phyloP scores from a whole-genome alignment of 92 coral and sea anemone genomes.

The Montipora capitata region DNA sequence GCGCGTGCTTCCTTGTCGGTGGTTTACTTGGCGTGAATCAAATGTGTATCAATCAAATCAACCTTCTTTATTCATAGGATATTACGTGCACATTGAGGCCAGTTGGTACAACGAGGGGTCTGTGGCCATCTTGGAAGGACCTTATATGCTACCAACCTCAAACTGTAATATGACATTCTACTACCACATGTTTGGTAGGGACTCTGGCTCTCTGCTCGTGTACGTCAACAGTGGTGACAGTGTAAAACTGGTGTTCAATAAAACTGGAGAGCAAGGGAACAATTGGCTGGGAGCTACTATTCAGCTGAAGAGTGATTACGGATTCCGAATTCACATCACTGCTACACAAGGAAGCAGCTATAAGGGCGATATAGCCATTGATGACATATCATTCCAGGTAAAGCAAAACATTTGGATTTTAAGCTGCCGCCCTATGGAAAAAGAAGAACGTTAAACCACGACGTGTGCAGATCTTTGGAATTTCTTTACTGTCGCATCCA shows the following conservation, averaged over 20 bases:
- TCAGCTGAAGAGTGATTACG: constrained; percentile 76
- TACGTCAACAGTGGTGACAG: constrained; percentile 83
- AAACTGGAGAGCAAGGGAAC: constrained; percentile 83
- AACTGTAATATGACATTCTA: constrained; percentile 83
- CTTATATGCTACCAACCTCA: constrained; percentile 86
- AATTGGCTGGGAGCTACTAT: constrained; percentile 71
- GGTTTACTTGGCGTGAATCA: neutral
- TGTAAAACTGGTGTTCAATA: constrained; percentile 59
- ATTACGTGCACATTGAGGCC: constrained; percentile 94
- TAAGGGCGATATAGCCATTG: constrained; percentile 88
- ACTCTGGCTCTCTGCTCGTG: constrained; percentile 88
- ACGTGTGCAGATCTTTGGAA: no score
- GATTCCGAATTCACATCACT: constrained; percentile 89
- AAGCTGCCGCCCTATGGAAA: no score
- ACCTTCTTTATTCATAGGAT: constrained; percentile 34
- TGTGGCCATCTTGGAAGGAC: constrained; percentile 90
- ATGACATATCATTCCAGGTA: constrained; percentile 80
- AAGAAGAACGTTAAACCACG: no score
- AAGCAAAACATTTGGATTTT: no score
- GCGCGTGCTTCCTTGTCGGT: neutral
- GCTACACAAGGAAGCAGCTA: constrained; percentile 85
- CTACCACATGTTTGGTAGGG: constrained; percentile 95
- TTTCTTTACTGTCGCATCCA: no score
- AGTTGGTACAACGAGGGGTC: constrained; percentile 84
- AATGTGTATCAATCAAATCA: no score